Evolutionary conservation across 2,797 vertebrate genomes (phyloP).

Genomic region (Buphagus erythrorhynchus): DNA sequence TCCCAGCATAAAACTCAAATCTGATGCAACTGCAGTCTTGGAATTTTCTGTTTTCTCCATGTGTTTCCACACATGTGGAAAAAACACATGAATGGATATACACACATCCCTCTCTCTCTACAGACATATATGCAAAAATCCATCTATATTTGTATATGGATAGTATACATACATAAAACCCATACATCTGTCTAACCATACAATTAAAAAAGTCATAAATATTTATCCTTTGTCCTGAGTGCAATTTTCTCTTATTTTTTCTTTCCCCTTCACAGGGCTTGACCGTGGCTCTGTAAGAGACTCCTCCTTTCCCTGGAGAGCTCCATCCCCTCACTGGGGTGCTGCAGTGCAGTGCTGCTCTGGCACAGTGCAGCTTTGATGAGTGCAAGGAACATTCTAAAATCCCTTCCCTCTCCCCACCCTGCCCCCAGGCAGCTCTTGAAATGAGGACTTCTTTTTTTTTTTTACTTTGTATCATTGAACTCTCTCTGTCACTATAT

Average conservation of each 20-base stretch:
- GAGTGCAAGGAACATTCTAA: not conserved
- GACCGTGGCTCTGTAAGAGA: not conserved
- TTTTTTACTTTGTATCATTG: not conserved
- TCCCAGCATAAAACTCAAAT: not conserved
- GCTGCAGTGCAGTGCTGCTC: not conserved
- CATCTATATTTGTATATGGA: not conserved
- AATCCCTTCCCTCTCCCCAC: not conserved
- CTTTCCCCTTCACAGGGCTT: not conserved
- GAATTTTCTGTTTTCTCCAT: not conserved
- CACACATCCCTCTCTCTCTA: not conserved
- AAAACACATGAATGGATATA: rapidly evolving
- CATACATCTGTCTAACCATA: not conserved
- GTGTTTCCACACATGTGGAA: not conserved
- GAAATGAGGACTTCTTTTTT: not conserved
- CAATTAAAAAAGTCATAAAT: not conserved
- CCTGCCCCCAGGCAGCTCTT: not conserved
- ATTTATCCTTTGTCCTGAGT: not conserved
- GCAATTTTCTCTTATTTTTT: too few species aligned
- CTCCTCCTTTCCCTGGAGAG: rapidly evolving
- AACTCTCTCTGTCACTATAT: not conserved
- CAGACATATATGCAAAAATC: not conserved
- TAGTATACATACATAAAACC: not conserved
- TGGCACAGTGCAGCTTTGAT: not conserved
- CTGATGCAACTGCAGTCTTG: not conserved
- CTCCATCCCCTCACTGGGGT: not conserved